These are phyloP conservation scores for Molothrus ater DNA, from an alignment of 2,797 vertebrate genomes.

Conservation along the genomic window DNA sequence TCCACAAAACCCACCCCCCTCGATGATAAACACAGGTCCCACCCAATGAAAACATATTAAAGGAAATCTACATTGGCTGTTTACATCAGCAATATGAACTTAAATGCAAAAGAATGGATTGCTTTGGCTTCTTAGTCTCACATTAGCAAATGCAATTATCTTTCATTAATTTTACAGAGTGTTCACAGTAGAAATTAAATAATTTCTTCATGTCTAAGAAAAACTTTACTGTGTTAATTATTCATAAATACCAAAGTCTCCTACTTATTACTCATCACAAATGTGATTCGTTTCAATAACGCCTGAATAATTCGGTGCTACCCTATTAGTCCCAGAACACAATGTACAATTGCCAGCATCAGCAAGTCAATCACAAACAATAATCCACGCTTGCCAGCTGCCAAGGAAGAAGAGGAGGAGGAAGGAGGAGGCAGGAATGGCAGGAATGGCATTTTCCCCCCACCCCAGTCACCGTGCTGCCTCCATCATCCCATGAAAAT, in stretches of 20 bases:
- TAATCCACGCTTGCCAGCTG: not conserved
- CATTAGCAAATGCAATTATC: constrained; percentile 61
- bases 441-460: not conserved
- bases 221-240: constrained; percentile 60
- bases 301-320: constrained; percentile 40
- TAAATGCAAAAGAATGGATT: not conserved
- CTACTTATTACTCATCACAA: constrained; percentile 54
- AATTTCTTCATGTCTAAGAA: constrained; percentile 57
- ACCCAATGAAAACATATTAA: not conserved
- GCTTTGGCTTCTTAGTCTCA: constrained; percentile 36
- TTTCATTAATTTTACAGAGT: constrained; percentile 65
- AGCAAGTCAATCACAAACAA: constrained; percentile 55
- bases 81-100: constrained; percentile 35
- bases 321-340: constrained; percentile 50
- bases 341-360: constrained; percentile 32
- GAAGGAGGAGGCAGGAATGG: not conserved
- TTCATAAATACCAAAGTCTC: constrained; percentile 66
- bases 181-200: constrained; percentile 67
- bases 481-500: not conserved
- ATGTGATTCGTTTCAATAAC: constrained; percentile 57
- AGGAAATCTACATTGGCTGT: not conserved
- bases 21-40: not conserved
- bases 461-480: fast-evolving
- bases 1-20: not conserved
- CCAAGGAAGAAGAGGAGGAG: not conserved